These are phyloP conservation scores for Aegypius monachus DNA, from an alignment of 2,113 vertebrate species.

Conservation along the genomic window DNA sequence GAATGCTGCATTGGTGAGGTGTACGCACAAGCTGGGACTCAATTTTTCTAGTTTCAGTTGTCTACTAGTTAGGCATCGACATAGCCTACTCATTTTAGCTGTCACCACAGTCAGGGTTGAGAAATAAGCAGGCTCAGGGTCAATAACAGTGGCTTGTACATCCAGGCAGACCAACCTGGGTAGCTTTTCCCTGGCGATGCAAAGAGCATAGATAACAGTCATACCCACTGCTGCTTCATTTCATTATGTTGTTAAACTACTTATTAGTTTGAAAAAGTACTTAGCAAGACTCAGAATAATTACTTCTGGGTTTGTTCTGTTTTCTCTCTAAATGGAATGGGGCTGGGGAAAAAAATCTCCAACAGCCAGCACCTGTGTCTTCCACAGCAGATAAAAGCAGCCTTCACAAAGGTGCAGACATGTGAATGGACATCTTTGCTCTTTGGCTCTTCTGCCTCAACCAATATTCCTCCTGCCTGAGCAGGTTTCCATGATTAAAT, in stretches of 20 bases:
- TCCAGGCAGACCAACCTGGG: not conserved
- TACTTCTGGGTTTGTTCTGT: not conserved
- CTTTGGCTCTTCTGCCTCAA: not conserved
- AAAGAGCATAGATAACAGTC: not conserved
- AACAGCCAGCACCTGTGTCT: not conserved
- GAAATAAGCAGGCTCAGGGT: not conserved
- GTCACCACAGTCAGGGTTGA: not conserved
- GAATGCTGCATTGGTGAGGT: not conserved
- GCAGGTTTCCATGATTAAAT: not conserved
- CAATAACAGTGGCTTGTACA: not conserved
- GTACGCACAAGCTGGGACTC: not conserved
- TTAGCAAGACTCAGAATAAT: not conserved
- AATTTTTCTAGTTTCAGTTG: not conserved
- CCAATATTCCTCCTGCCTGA: not conserved
- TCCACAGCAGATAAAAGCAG: not conserved
- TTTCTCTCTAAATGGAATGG: not conserved
- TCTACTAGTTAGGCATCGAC: not conserved
- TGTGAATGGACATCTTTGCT: not conserved
- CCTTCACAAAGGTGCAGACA: not conserved
- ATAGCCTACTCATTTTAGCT: not conserved
- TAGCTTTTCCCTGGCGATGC: not conserved
- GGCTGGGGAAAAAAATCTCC: not conserved
- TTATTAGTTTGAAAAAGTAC: not conserved
- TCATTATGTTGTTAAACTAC: not conserved
- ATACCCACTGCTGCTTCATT: not conserved